A percentile compares a stretch with the other conserved stretches of the same genome.
These are phyloP conservation scores for Thera obeliscata DNA, from an alignment of 2,888 invertebrate species.

Conservation along the genomic window DNA sequence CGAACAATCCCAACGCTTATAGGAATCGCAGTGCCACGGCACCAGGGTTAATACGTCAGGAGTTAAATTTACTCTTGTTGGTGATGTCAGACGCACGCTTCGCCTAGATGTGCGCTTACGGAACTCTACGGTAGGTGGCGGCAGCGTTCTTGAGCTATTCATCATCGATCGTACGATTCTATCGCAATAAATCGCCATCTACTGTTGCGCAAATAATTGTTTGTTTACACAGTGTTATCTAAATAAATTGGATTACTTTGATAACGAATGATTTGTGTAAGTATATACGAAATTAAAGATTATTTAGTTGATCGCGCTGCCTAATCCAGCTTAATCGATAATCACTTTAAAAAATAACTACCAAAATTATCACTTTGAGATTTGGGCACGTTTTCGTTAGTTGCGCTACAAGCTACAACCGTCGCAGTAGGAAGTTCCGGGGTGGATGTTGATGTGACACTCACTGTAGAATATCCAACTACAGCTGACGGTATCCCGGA, in stretches of 20 bases:
- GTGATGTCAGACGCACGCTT: slow-evolving; percentile 82
- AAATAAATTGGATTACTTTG: not conserved
- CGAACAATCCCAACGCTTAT: slow-evolving; percentile 65
- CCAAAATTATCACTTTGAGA: slow-evolving; percentile 9
- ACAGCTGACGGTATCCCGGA: slow-evolving; percentile 88
- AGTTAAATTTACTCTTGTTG: slow-evolving; percentile 80
- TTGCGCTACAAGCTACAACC: slow-evolving; percentile 19
- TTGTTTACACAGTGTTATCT: slow-evolving; percentile 34
- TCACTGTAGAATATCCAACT: slow-evolving; percentile 92
- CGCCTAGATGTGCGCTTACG: slow-evolving; percentile 74
- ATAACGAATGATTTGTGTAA: not conserved
- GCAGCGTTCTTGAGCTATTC: slow-evolving; percentile 54
- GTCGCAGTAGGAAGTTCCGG: not conserved
- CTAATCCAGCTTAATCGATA: not conserved
- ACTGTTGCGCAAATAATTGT: slow-evolving; percentile 27
- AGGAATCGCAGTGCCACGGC: slow-evolving; percentile 58
- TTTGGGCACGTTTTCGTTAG: slow-evolving; percentile 4
- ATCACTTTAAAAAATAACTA: slow-evolving; percentile 13
- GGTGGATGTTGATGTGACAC: slow-evolving; percentile 55
- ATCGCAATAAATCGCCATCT: slow-evolving; percentile 32
- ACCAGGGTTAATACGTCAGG: slow-evolving; percentile 70
- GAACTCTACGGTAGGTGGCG: slow-evolving; percentile 74
- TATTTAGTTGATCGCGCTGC: slow-evolving; percentile 3
- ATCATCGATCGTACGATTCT: slow-evolving; percentile 29
- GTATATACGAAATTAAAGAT: slow-evolving; percentile 14